Evolutionary conservation across 2,797 vertebrate species (phyloP), one percentile per base, ranked within the genome.

Genomic region (Sebastes jordani): DNA sequence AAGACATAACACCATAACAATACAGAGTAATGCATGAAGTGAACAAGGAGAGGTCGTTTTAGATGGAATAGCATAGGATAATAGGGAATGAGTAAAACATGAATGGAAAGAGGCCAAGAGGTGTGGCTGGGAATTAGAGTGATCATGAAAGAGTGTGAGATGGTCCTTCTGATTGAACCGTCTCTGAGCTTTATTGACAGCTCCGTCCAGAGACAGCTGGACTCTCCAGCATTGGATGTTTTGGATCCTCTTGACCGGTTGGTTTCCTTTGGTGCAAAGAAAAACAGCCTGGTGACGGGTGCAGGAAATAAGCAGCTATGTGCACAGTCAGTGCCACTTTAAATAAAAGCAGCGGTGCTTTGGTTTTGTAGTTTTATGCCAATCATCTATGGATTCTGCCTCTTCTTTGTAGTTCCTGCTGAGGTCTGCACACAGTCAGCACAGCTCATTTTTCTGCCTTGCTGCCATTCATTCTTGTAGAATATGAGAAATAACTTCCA

Each of bases 361-460:
- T 70, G 67, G 62, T 85, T 81, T 71, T 72, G 71, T 58, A 58
- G 61, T 78, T 69, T 64, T 54, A 56, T 78, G 84, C 67, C 87
- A 89, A 29, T 85, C 80, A 81, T 81, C 66, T 58, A 3, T 59
- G 56, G 52, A 81, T 66, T 49, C 52, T 74, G 30, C 55, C 74
- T 74, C 38, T 14, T 65, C 67, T 81, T 71, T 86, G 72, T 82
- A 67, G 79, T 81, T 89, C 71, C 69, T 78, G 84, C 87, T 87
- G 86, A 89, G 76, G 72, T 89, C 76, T 86, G 89, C 83, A 70
- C 77, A 74, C 65, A 70, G 81, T 87, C 86, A 86, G 86, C 84
- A 65, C 32, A 23, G 78, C 81, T 92, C 38, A 73, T 88, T 85
- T 89, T 84, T 79, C 83, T 78, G 76, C 73, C 77, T 83, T 81